Evolutionary conservation across 2,888 invertebrate species (phyloP).

Genomic region (Limnephilus lunatus): DNA sequence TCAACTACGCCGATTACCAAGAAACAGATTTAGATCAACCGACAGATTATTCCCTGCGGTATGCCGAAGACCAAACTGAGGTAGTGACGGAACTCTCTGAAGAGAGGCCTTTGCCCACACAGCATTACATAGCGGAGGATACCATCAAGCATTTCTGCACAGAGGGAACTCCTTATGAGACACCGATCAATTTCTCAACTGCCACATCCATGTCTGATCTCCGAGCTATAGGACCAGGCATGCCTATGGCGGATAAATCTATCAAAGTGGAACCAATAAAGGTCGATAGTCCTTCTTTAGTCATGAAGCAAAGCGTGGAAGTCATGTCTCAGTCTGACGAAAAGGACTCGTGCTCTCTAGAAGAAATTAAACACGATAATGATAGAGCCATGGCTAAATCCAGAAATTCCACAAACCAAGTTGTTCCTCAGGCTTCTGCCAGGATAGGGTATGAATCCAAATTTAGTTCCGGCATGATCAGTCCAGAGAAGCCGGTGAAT

Average conservation of each 20-base stretch:
- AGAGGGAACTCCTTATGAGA: conserved; percentile 92
- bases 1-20: conserved; percentile 82
- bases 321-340: conserved; percentile 76
- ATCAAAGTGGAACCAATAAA: conserved; percentile 60
- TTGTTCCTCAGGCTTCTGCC: conserved; percentile 58
- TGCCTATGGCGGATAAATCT: conserved; percentile 49
- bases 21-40: conserved; percentile 95
- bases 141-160: conserved; percentile 94
- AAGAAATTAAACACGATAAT: conserved; percentile 75
- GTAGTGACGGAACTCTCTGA: conserved; percentile 77
- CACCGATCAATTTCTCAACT: conserved; percentile 89
- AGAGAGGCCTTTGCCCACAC: conserved; percentile 71
- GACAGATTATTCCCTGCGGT: conserved; percentile 93
- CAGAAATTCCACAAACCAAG: conserved; percentile 31
- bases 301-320: conserved; percentile 72
- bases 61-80: conserved; percentile 90
- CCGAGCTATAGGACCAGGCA: conserved; percentile 74
- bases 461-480: conserved; percentile 83
- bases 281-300: not conserved
- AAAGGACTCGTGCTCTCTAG: conserved; percentile 75
- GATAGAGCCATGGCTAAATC: conserved; percentile 71
- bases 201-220: conserved; percentile 94
- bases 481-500: conserved; percentile 87
- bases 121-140: conserved; percentile 81
- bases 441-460: conserved; percentile 71